Evolutionary conservation across 2,888 invertebrate species (phyloP).

Genomic region (Lasiommata megera): DNA sequence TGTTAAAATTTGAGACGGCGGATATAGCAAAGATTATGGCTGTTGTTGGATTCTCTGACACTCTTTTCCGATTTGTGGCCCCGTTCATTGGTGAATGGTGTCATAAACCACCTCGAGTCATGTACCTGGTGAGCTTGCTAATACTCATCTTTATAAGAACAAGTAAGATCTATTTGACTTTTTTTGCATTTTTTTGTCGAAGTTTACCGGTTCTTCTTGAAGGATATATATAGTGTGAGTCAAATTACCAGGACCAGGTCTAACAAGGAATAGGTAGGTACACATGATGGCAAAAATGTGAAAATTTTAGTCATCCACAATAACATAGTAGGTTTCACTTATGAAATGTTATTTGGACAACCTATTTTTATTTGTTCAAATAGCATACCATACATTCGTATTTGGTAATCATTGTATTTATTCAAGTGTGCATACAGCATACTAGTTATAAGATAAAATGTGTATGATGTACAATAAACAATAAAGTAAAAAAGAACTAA

Average conservation of each 20-base stretch:
- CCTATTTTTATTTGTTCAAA: not conserved
- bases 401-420: not conserved
- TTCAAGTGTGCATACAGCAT: not conserved
- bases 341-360: not conserved
- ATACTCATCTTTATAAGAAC: constrained; percentile 82
- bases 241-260: too few relatives aligned
- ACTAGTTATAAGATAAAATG: not conserved
- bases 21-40: constrained; percentile 84
- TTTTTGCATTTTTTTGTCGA: not conserved
- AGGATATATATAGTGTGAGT: too few relatives aligned
- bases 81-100: constrained; percentile 85
- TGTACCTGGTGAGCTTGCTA: constrained; percentile 83
- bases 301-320: too few relatives aligned
- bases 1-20: constrained; percentile 77
- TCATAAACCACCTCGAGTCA: constrained; percentile 81
- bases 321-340: not conserved
- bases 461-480: too few relatives aligned
- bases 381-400: not conserved
- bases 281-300: too few relatives aligned
- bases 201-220: too few relatives aligned
- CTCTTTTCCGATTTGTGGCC: constrained; percentile 82
- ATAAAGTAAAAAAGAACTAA: too few relatives aligned
- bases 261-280: too few relatives aligned
- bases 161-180: constrained; percentile 74
- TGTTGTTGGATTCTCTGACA: constrained; percentile 79